These are phyloP conservation scores for Pangasius mekongensis DNA, from an alignment of 2,797 vertebrate species.

Conservation along the genomic window DNA sequence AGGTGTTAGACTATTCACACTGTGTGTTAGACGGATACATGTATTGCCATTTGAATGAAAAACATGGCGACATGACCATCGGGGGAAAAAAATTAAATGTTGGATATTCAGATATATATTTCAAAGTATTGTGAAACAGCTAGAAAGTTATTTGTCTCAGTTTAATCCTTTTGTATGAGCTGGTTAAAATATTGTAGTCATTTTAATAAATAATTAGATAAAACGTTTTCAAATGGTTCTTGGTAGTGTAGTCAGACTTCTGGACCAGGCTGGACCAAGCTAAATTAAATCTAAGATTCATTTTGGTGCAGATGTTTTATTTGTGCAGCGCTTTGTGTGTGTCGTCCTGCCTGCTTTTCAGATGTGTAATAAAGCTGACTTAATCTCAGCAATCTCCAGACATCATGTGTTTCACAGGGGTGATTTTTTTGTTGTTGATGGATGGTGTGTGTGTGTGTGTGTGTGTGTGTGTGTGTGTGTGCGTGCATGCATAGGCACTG, in stretches of 20 bases:
- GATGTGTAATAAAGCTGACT: constrained; percentile 22
- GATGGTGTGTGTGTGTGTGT: constrained; percentile 26
- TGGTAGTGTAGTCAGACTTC: not conserved
- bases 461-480: constrained; percentile 32
- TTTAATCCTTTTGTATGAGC: not conserved
- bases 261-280: not conserved
- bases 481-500: constrained; percentile 77
- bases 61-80: not conserved
- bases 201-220: not conserved
- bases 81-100: not conserved
- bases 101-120: not conserved
- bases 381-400: constrained; percentile 43
- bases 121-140: not conserved
- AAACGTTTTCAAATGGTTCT: not conserved
- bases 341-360: constrained; percentile 21
- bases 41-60: not conserved
- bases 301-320: not conserved
- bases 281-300: not conserved
- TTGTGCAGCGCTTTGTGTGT: not conserved
- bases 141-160: not conserved
- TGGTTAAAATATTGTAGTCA: not conserved
- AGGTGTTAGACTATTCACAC: not conserved
- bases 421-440: constrained; percentile 6
- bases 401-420: constrained; percentile 31
- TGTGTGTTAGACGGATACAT: not conserved